Evolutionary conservation across 2,113 vertebrate genomes (phyloP).

Genomic region (Natator depressus): DNA sequence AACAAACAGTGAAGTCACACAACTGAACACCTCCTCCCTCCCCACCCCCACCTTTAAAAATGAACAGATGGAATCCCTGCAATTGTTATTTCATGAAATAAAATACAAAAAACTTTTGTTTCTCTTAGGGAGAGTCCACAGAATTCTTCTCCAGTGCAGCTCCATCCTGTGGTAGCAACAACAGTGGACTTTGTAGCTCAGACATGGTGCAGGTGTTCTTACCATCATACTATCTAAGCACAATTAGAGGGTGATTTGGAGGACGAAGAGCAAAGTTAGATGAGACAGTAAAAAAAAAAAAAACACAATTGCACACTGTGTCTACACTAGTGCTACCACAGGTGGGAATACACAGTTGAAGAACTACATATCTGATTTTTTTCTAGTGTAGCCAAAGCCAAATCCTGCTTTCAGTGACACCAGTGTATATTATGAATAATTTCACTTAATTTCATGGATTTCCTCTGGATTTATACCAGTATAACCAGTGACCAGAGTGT

Average conservation of each 20-base stretch:
- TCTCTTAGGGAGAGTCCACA: background rate
- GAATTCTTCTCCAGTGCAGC: background rate
- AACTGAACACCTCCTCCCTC: background rate
- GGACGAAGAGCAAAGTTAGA: accelerated
- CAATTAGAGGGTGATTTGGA: background rate
- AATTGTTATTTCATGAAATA: background rate
- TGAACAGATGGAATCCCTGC: background rate
- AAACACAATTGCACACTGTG: accelerated
- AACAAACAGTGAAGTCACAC: background rate
- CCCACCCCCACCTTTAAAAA: background rate
- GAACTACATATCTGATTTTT: background rate
- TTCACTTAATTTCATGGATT: background rate
- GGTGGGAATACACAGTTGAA: background rate
- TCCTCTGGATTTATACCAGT: background rate
- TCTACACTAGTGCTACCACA: background rate
- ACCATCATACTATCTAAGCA: background rate
- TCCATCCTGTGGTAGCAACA: background rate
- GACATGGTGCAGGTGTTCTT: background rate
- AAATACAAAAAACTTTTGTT: accelerated
- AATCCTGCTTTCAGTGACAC: background rate
- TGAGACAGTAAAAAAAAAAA: background rate
- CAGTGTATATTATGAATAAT: background rate
- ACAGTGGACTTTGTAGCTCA: background rate
- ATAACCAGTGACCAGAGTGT: background rate
- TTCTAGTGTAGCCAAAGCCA: background rate